phyloP scores from a whole-genome alignment of 2,888 invertebrate genomes.

The Rosalia funebris region DNA sequence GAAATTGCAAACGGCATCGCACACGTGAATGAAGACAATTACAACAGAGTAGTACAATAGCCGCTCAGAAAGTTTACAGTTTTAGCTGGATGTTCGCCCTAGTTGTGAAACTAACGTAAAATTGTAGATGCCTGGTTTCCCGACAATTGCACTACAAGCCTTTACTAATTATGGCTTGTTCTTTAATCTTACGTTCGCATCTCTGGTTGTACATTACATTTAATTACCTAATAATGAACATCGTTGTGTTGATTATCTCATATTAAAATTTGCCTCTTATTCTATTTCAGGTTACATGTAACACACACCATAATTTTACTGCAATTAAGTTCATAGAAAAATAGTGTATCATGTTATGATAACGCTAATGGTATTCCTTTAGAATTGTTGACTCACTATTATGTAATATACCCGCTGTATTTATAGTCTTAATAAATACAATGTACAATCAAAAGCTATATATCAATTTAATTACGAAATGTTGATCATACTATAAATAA shows the following conservation, averaged over 20 bases:
- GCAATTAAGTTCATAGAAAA: no score
- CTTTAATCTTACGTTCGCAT: conserved; percentile 58
- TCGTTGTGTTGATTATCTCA: background rate
- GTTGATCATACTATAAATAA: no score
- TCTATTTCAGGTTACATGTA: no score
- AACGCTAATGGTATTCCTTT: no score
- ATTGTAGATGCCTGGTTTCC: conserved; percentile 58
- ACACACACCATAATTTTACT: no score
- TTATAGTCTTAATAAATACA: no score
- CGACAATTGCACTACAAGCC: conserved; percentile 57
- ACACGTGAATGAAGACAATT: conserved; percentile 37
- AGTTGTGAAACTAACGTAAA: conserved; percentile 51
- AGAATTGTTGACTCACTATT: no score
- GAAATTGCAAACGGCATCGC: conserved; percentile 24
- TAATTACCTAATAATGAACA: conserved; percentile 21
- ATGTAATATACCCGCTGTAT: no score
- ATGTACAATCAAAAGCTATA: no score
- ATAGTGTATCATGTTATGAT: no score
- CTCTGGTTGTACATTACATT: conserved; percentile 38
- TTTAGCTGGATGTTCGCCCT: conserved; percentile 29
- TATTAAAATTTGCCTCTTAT: background rate
- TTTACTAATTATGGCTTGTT: conserved; percentile 59
- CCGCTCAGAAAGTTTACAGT: conserved; percentile 27
- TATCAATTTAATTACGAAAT: no score
- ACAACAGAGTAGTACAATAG: conserved; percentile 29